Conservation (phyloP, 2,797 vertebrate genomes). For the Sphenodon punctatus region DNA sequence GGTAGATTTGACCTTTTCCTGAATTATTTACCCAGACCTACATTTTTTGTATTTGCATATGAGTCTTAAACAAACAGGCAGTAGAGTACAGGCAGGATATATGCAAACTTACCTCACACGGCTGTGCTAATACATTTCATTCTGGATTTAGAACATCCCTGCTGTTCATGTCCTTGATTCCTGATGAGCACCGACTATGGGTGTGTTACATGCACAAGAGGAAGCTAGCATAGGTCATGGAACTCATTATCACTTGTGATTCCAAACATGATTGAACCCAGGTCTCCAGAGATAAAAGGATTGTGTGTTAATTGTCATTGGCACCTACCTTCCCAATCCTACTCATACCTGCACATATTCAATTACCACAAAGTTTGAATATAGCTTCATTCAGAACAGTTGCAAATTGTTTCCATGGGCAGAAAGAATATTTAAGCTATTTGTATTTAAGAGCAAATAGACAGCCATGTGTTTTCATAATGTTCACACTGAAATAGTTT, state of each 20-base stretch:
- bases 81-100: background rate
- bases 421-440: background rate
- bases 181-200: background rate
- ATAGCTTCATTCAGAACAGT: background rate
- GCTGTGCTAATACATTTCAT: background rate
- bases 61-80: background rate
- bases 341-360: background rate
- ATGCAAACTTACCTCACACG: background rate
- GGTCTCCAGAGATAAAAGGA: background rate
- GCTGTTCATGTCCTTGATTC: background rate
- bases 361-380: background rate
- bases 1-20: background rate
- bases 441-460: background rate
- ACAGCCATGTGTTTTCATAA: slow-evolving; percentile 4
- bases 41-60: background rate
- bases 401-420: background rate
- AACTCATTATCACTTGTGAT: background rate
- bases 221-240: background rate
- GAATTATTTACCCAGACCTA: background rate
- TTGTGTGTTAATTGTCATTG: background rate
- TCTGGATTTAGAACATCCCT: background rate
- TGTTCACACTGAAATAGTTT: background rate
- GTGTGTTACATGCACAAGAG: background rate
- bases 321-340: background rate
- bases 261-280: background rate